A percentile compares a stretch with the other conserved stretches of the same genome.
Evolutionary conservation across 2,113 vertebrate species (phyloP).

Genomic region (Cnemophilus loriae): DNA sequence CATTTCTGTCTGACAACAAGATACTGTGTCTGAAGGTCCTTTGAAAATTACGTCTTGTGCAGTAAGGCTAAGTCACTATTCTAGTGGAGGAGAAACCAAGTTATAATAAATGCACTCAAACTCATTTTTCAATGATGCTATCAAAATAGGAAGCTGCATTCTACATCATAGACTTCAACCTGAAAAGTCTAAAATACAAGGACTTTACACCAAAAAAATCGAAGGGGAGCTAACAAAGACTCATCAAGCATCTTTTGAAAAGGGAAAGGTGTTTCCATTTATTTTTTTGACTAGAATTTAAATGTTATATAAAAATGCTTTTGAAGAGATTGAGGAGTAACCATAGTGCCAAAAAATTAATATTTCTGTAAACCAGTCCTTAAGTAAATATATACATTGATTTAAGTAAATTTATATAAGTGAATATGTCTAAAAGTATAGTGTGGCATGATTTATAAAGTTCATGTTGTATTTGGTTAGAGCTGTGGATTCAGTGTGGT

Average conservation of each 20-base stretch:
- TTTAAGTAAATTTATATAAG: neutral
- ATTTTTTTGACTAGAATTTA: neutral
- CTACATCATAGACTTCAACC: neutral
- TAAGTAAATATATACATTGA: neutral
- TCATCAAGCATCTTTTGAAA: neutral
- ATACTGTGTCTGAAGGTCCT: neutral
- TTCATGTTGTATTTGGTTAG: neutral
- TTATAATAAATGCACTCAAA: neutral
- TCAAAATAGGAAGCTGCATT: neutral
- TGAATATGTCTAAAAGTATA: neutral
- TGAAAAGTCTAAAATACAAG: neutral
- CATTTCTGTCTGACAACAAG: neutral
- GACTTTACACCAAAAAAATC: neutral
- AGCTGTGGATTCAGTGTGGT: neutral
- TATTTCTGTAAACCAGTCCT: neutral
- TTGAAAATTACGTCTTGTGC: neutral
- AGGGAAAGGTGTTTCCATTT: neutral
- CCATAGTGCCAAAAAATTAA: neutral
- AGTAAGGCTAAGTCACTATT: neutral
- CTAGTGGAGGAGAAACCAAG: neutral
- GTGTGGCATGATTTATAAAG: neutral
- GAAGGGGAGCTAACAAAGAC: neutral
- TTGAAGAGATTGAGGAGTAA: neutral
- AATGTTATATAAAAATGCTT: neutral
- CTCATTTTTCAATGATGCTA: neutral